Evolutionary conservation across 37 sponge, comb jelly and placozoan genomes (phyloP), one percentile per base, ranked within the genome.

Genomic region (Beroe ovata): DNA sequence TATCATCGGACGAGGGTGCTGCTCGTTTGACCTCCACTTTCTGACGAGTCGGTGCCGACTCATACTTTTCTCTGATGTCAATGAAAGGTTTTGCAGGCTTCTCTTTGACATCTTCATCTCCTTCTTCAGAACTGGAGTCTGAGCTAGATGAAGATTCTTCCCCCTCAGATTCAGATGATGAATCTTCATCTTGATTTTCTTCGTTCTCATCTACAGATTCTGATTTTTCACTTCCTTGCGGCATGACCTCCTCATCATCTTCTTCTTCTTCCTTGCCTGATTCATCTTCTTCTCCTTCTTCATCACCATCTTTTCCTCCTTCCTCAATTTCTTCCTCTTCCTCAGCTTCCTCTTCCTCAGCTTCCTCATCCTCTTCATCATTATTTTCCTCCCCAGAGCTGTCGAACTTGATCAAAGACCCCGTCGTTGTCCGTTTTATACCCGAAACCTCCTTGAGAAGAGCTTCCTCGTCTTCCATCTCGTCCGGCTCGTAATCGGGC

Each of bases 321-420:
- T 77, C 84, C 25, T 77, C 84, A 6, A 42, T 42, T 77, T 77
- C 84, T 77, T 77, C 84, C 28, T 77, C 54, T 54, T 77, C 84
- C 84, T 42, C 84, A 21, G 4, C 28, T 40, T 77, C 54, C 42
- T 42, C 84, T 11, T 77, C 84, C 47, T 40, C 47, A 21, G 6
- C 84, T 23, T 38, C 84, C 22, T 77, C 54, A 18, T 77, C 84
- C 47, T 77, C 84, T 3, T 77, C 47, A 42, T 36, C 84, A 32
- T 18, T 54, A 19, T 77, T 54, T 36, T 77, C 84, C 28, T 77
- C 84, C 3, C 54, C 84, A 2, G 84, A 42, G 41, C 84, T 77
- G 21, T 77, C 84, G 33, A 77, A 77, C 47, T 35, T 77, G 41
- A 77, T 77, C 54, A 77, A 23, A 3, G 84, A 77, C 20, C 84